Evolutionary conservation across 2,113 vertebrate genomes (phyloP).

Genomic region (Takifugu bimaculatus): DNA sequence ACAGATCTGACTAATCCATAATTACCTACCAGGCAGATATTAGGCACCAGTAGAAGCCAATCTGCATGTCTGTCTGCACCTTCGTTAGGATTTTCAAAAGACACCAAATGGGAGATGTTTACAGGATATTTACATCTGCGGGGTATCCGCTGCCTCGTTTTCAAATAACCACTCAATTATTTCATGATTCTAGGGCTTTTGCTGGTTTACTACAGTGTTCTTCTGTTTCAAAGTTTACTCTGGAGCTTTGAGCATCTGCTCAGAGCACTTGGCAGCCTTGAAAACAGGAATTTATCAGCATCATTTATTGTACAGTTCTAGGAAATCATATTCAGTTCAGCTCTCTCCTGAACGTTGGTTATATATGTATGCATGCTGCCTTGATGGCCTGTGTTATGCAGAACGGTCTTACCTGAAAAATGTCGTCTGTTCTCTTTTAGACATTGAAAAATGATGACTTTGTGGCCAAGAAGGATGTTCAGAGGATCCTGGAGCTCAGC

Average conservation of each 20-base stretch:
- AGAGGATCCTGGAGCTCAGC: conserved; percentile 90
- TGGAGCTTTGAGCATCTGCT: not conserved
- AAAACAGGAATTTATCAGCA: not conserved
- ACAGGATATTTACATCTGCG: conserved; percentile 21
- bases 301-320: conserved; percentile 5
- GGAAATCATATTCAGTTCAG: not conserved
- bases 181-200: not conserved
- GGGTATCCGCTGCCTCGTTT: conserved; percentile 33
- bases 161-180: conserved; percentile 14
- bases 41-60: conserved; percentile 18
- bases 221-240: not conserved
- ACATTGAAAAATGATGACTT: conserved; percentile 88
- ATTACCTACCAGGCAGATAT: conserved; percentile 57
- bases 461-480: conserved; percentile 86
- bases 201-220: not conserved
- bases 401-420: conserved; percentile 14
- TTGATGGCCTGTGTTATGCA: conserved; percentile 11
- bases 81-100: conserved; percentile 27
- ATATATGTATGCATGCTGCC: conserved; percentile 12
- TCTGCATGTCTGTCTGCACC: conserved; percentile 25
- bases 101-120: conserved; percentile 33
- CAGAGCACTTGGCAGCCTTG: conserved; percentile 4
- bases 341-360: not conserved
- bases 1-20: conserved; percentile 51
- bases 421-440: conserved; percentile 67